phyloP scores from a whole-genome alignment of 2,113 vertebrate genomes.

The Vulpes ferrilata region DNA sequence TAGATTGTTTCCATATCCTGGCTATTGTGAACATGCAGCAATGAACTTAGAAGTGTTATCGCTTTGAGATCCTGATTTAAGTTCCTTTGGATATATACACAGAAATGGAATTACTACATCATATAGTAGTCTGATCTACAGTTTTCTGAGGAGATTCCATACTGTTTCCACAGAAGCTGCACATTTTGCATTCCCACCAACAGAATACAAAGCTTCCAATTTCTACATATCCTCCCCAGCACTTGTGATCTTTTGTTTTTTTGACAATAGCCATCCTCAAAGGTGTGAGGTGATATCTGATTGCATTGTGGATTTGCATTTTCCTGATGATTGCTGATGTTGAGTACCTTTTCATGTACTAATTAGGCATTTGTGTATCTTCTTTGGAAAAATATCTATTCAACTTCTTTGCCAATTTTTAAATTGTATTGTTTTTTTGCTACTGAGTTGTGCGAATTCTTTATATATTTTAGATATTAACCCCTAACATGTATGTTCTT shows the following conservation, averaged over 20 bases:
- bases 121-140: not conserved
- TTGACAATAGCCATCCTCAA: not conserved
- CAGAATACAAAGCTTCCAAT: not conserved
- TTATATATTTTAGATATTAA: not conserved
- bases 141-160: not conserved
- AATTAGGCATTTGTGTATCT: not conserved
- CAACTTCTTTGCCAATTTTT: not conserved
- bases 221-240: not conserved
- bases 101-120: not conserved
- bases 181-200: not conserved
- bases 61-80: not conserved
- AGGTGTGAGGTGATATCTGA: not conserved
- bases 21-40: not conserved
- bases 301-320: not conserved
- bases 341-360: not conserved
- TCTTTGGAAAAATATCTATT: not conserved
- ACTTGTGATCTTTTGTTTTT: not conserved
- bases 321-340: not conserved
- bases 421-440: not conserved
- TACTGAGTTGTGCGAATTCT: not conserved
- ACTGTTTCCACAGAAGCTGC: not conserved
- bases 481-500: not conserved
- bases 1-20: not conserved
- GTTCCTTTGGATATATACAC: not conserved
- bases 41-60: not conserved